phyloP scores from a whole-genome alignment of 2,797 vertebrate genomes.

The Meriones psammophilus region DNA sequence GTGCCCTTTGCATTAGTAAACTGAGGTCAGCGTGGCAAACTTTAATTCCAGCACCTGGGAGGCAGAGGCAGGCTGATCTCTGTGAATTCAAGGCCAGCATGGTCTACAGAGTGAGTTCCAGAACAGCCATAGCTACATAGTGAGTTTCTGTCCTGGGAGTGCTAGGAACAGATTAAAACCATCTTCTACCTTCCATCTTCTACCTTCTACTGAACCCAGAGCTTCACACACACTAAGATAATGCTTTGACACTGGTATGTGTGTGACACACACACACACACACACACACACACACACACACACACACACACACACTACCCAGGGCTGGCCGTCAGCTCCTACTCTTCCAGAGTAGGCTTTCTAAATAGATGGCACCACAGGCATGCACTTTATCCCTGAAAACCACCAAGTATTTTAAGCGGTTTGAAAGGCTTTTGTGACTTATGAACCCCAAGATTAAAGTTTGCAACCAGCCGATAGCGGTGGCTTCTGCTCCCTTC shows the following conservation, averaged over 20 bases:
- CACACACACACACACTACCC: too few relatives aligned
- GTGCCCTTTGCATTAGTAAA: background rate
- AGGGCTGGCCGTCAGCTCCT: too few relatives aligned
- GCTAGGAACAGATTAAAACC: background rate
- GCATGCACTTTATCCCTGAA: background rate
- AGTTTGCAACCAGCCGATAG: background rate
- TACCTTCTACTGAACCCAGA: background rate
- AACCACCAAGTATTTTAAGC: background rate
- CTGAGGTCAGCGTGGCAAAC: background rate
- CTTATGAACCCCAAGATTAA: background rate
- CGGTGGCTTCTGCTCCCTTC: fast-evolving
- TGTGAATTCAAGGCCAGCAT: background rate
- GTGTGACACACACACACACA: too few relatives aligned
- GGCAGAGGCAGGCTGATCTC: background rate
- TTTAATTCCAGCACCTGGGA: background rate
- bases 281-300: too few relatives aligned
- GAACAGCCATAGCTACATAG: background rate
- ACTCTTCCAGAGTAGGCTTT: too few relatives aligned
- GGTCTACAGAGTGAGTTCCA: background rate
- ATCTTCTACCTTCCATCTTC: background rate
- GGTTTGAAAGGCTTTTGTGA: background rate
- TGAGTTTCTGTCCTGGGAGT: background rate
- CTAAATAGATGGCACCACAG: background rate
- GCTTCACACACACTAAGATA: background rate
- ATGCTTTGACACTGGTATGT: too few relatives aligned